phyloP scores from a whole-genome alignment of 1,140 invertebrate species.

The Stratiolaelaps scimitus region DNA sequence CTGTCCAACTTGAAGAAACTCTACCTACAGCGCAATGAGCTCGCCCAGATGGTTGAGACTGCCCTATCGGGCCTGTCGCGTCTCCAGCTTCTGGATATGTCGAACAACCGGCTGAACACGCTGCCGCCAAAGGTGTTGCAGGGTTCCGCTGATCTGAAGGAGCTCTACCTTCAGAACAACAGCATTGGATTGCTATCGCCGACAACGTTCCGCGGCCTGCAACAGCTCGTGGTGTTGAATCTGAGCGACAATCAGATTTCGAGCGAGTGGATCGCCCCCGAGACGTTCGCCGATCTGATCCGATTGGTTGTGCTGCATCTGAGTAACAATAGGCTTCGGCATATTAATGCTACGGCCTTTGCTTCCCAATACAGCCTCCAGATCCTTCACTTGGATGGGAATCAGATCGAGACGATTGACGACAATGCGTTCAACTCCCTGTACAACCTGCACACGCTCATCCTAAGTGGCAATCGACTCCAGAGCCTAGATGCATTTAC shows the following conservation, averaged over 20 bases:
- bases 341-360: constrained; percentile 66
- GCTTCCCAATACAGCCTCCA: constrained; percentile 64
- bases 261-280: constrained; percentile 60
- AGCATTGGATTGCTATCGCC: constrained; percentile 60
- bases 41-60: constrained; percentile 62
- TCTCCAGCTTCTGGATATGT: constrained; percentile 64
- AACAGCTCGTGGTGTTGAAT: constrained; percentile 66
- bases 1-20: constrained; percentile 44
- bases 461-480: constrained; percentile 37
- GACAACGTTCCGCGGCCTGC: constrained; percentile 60
- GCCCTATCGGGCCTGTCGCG: constrained; percentile 59
- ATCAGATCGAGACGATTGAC: constrained; percentile 59
- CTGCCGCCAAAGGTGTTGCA: constrained; percentile 61
- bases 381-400: constrained; percentile 64
- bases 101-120: constrained; percentile 60
- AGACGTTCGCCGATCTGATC: constrained; percentile 71
- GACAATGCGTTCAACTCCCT: constrained; percentile 48
- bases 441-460: constrained; percentile 36
- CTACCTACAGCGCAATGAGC: constrained; percentile 64
- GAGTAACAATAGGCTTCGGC: constrained; percentile 64
- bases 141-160: constrained; percentile 58
- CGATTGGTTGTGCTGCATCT: constrained; percentile 68
- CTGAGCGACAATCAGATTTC: constrained; percentile 69
- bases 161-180: constrained; percentile 68
- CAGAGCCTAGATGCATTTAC: constrained; percentile 55